Percentiles rank a stretch among this genome's conserved stretches.
Conservation (phyloP, 2,888 invertebrate species). For the Folsomia candida region DNA sequence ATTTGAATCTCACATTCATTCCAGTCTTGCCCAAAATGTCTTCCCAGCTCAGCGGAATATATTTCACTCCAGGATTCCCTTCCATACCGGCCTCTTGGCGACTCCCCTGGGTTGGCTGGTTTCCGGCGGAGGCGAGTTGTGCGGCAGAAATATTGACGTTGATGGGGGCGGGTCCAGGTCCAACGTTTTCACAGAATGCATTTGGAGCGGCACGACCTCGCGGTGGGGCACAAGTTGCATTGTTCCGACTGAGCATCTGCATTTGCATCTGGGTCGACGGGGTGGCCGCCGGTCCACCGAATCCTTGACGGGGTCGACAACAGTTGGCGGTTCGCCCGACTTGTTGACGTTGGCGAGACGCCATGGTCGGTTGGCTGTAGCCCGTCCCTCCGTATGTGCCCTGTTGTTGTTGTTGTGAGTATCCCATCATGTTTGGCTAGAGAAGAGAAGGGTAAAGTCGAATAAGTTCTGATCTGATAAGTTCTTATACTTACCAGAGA, state of each 20-base stretch:
- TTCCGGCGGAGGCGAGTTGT: slow-evolving; percentile 23
- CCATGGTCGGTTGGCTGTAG: background rate
- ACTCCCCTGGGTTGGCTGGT: slow-evolving; percentile 13
- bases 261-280: no score
- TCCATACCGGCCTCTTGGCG: slow-evolving; percentile 21
- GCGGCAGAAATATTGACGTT: slow-evolving; percentile 34
- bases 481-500: background rate
- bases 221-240: background rate
- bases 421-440: background rate
- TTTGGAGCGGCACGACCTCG: background rate
- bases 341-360: background rate
- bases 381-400: background rate
- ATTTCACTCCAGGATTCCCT: slow-evolving; percentile 27
- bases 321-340: background rate
- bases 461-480: background rate
- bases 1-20: slow-evolving; percentile 16
- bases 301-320: background rate
- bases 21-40: slow-evolving; percentile 39
- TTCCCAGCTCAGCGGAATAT: slow-evolving; percentile 42
- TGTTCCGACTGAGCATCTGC: background rate
- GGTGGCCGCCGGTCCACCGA: background rate
- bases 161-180: background rate
- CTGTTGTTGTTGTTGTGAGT: background rate
- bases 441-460: background rate
- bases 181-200: no score